Base-by-base conservation (phyloP, 1,140 invertebrate species). In the Choristoneura fumiferana region DNA sequence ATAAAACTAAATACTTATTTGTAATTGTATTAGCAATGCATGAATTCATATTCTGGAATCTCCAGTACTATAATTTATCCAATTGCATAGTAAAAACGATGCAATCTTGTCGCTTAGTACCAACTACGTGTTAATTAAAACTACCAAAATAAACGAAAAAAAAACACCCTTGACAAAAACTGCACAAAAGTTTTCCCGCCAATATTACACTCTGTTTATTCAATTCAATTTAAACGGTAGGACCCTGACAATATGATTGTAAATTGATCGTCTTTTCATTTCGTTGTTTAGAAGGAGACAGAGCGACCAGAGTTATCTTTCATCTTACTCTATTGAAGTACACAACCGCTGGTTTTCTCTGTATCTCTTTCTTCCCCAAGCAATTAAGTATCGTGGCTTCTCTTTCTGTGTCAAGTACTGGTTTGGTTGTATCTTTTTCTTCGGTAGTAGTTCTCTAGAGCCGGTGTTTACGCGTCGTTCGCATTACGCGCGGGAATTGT, bases 121-220 rank as follows among this genome's bases (percentile, higher is more conserved):
- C 22, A 40, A n/a, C n/a, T n/a, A n/a, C n/a, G n/a, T n/a, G n/a
- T n/a, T 43, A 6, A 18, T 43, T 17, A 18, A 10, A 6, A 12
- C 12, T 33, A 49, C 8, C 4, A 29, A 29, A 29, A 29, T 29
- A 29, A 29, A 6, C 2, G 3, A 22, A 13, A 18, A 22, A 49
- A 53, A 56, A 36, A 15, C 38, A 58, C 18, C 33, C 57, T 65
- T 58, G 57, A 13, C 29, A 29, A 62, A 36, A 38, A 29, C 13
- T 34, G 40, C 22, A 55, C 57, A 37, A 64, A 45, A 67, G 59
- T 60, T 81, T 85, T 85, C 80, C 77, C 82, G 82, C 82, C 82
- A 78, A 78, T 77, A 74, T 56, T 13, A 18, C 10, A 49, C 9
- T 1, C 8, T 5, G 4, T 0, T 9, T 4, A n/a, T 29, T 8